Conservation (phyloP, 2,797 vertebrate genomes). For the Carapus acus region DNA sequence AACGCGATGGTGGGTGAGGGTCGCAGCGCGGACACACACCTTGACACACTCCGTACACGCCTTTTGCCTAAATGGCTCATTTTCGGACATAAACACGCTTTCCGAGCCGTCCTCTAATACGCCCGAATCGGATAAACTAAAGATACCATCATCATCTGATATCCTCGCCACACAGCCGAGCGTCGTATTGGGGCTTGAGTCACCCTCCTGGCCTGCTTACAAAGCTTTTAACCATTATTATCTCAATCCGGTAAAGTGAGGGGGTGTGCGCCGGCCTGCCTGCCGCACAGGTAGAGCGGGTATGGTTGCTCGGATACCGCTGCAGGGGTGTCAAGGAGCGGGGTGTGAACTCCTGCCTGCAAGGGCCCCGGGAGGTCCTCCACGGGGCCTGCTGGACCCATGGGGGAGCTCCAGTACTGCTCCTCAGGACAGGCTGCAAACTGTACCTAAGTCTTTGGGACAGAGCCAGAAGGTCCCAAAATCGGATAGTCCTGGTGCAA, state of each 20-base stretch:
- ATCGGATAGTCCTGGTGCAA: neutral
- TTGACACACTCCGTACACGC: no score
- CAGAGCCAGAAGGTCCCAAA: no score
- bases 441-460: no score
- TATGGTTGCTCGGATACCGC: conserved; percentile 85
- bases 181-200: conserved; percentile 65
- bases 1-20: no score
- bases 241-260: conserved; percentile 66
- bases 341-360: conserved; percentile 68
- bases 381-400: neutral
- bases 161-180: conserved; percentile 41
- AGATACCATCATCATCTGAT: conserved; percentile 36
- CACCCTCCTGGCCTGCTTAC: conserved; percentile 63
- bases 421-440: no score
- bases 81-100: neutral
- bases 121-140: neutral
- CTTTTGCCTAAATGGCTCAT: neutral
- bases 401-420: neutral
- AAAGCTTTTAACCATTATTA: conserved; percentile 69
- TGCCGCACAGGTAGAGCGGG: conserved; percentile 87
- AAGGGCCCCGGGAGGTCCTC: conserved; percentile 27
- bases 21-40: no score
- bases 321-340: conserved; percentile 77
- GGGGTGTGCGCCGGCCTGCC: conserved; percentile 69
- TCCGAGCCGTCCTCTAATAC: neutral